Percentiles rank a stretch among this genome's conserved stretches.
phyloP scores from a whole-genome alignment of 2,113 vertebrate species.

The Burhinus oedicnemus region DNA sequence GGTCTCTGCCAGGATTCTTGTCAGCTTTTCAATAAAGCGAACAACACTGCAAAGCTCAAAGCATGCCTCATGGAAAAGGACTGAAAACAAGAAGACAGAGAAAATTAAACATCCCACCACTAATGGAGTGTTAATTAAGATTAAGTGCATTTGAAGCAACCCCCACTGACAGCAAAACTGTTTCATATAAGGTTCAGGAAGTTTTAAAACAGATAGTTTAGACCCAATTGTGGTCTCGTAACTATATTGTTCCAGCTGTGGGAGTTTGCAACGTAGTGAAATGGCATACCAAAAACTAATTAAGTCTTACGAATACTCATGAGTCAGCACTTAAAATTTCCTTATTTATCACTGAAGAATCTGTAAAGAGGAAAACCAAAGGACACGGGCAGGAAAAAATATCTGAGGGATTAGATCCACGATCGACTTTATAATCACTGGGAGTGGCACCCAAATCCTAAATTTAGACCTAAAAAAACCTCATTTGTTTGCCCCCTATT shows the following conservation, averaged over 20 bases:
- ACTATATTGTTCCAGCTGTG: background rate
- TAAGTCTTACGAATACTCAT: background rate
- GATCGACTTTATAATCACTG: background rate
- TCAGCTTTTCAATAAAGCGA: background rate
- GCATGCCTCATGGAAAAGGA: background rate
- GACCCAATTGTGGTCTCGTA: background rate
- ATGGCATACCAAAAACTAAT: background rate
- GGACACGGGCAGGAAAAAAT: background rate
- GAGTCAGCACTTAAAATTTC: background rate
- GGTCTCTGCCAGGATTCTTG: background rate
- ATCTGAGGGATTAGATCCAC: background rate
- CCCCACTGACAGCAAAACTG: background rate
- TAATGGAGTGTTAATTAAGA: background rate
- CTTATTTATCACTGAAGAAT: background rate
- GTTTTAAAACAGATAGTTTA: background rate
- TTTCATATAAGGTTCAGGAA: background rate
- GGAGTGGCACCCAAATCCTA: rapidly evolving
- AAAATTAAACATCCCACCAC: background rate
- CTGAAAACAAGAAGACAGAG: background rate
- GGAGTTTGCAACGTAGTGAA: background rate
- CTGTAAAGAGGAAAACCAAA: background rate
- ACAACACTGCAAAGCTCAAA: background rate
- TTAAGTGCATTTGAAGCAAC: background rate
- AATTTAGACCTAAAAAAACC: background rate
- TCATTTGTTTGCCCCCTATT: background rate